Conservation (phyloP, 64 coral and sea anemone genomes). For the Pocillopora damicornis region DNA sequence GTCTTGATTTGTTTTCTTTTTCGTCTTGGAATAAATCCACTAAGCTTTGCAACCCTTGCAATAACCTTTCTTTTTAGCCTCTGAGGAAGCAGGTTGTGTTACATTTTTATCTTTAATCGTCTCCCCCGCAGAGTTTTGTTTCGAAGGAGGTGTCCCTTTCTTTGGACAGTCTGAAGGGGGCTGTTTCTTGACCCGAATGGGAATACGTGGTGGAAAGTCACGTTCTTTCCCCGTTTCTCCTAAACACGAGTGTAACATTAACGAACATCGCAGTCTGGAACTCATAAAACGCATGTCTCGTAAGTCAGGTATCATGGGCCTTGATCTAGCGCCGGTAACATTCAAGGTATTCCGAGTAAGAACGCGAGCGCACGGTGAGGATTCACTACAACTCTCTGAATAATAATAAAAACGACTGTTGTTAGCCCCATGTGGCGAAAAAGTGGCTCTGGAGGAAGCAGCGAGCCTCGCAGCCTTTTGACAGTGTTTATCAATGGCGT, state of each 20-base stretch:
- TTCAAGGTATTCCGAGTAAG: not conserved
- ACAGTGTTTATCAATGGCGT: constrained; percentile 3
- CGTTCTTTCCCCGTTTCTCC: not conserved
- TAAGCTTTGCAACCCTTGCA: not conserved
- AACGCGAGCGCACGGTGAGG: not conserved
- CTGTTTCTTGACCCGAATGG: not conserved
- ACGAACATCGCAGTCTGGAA: not conserved
- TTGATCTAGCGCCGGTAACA: not conserved
- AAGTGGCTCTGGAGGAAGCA: not conserved
- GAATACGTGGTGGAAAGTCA: constrained; percentile 3
- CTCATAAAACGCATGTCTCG: not conserved
- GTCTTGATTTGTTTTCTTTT: not conserved
- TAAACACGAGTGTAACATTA: not conserved
- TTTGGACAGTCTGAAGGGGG: not conserved
- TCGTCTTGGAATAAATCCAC: not conserved
- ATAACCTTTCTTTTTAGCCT: not conserved
- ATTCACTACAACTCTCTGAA: not conserved
- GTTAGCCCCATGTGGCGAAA: not conserved
- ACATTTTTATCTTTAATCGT: not conserved
- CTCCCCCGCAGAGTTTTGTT: not conserved
- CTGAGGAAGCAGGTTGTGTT: not conserved
- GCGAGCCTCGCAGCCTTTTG: constrained; percentile 1
- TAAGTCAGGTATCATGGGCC: constrained; percentile 1
- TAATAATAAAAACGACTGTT: not conserved
- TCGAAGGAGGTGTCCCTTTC: not conserved